Evolutionary conservation across 2,888 invertebrate genomes (phyloP).

Genomic region (Drosophila greeni): DNA sequence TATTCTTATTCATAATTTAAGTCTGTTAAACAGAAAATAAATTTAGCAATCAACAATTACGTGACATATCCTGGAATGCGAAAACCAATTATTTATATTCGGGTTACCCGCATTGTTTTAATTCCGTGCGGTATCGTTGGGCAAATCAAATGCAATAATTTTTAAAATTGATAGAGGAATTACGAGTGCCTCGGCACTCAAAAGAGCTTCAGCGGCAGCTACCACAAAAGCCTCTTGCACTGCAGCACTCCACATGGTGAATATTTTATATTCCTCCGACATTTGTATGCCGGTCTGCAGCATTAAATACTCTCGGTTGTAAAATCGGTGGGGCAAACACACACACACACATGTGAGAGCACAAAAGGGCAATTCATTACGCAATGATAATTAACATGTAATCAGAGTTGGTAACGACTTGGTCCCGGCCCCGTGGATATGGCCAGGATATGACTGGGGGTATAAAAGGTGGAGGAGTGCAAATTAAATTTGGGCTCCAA

Average conservation of each 20-base stretch:
- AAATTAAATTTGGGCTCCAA: conserved; percentile 47
- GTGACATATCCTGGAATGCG: background rate
- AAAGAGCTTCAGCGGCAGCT: conserved; percentile 5
- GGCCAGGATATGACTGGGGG: conserved; percentile 9
- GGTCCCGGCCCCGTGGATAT: conserved; percentile 40
- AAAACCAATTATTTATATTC: background rate
- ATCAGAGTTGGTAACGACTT: conserved; percentile 62
- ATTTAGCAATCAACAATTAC: background rate
- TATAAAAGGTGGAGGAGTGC: conserved; percentile 21
- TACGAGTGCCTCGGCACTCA: conserved; percentile 9
- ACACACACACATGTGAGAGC: conserved; percentile 14
- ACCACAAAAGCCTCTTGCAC: conserved; percentile 10
- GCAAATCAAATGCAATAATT: conserved; percentile 23
- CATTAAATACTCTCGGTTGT: conserved; percentile 23
- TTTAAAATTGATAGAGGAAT: conserved; percentile 26
- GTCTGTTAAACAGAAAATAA: background rate
- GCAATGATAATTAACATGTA: conserved; percentile 69
- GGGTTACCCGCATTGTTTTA: background rate
- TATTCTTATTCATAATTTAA: background rate
- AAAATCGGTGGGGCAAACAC: conserved; percentile 11
- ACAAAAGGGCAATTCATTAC: conserved; percentile 47
- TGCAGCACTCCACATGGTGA: conserved; percentile 23
- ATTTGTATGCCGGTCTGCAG: conserved; percentile 26
- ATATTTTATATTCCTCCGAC: conserved; percentile 36
- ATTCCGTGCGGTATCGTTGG: background rate